Evolutionary conservation across 2,113 vertebrate species (phyloP).

Genomic region (Peromyscus maniculatus): DNA sequence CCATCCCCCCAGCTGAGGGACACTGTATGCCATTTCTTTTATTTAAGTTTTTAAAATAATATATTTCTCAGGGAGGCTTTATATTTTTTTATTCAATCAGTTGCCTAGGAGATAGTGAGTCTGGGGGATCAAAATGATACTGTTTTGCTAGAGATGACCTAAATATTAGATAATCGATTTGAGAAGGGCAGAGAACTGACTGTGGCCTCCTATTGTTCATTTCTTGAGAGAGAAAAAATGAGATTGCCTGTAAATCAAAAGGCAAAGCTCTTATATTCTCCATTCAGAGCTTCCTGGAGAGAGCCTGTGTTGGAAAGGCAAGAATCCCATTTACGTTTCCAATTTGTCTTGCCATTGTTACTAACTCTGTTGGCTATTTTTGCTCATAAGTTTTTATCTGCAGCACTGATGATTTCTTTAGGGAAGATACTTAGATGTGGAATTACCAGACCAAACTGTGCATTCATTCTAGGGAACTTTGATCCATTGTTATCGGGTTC

Average conservation of each 20-base stretch:
- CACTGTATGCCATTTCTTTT: conserved; percentile 60
- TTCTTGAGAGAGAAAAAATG: conserved; percentile 71
- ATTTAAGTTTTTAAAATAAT: conserved; percentile 74
- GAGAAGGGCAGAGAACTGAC: conserved; percentile 69
- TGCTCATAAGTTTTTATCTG: conserved; percentile 68
- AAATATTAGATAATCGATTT: conserved; percentile 82
- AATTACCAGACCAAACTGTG: conserved; percentile 32
- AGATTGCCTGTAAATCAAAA: conserved; percentile 78
- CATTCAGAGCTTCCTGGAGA: conserved; percentile 66
- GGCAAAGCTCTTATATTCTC: conserved; percentile 66
- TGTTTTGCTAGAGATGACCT: conserved; percentile 78
- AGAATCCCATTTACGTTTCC: conserved; percentile 69
- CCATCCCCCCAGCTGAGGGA: conserved; percentile 35
- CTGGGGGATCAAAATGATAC: conserved; percentile 75
- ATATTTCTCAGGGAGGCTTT: conserved; percentile 76
- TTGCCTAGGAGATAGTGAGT: conserved; percentile 81
- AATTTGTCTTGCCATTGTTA: conserved; percentile 73
- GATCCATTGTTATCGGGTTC: conserved; percentile 57
- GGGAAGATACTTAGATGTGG: conserved; percentile 67
- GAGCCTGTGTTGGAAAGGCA: conserved; percentile 62
- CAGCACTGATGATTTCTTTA: conserved; percentile 71
- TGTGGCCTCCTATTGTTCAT: conserved; percentile 75
- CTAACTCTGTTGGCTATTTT: conserved; percentile 72
- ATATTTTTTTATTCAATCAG: conserved; percentile 81
- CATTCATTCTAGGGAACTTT: conserved; percentile 62